Conservation (phyloP, 2,113 vertebrate genomes). For the Lontra canadensis region DNA sequence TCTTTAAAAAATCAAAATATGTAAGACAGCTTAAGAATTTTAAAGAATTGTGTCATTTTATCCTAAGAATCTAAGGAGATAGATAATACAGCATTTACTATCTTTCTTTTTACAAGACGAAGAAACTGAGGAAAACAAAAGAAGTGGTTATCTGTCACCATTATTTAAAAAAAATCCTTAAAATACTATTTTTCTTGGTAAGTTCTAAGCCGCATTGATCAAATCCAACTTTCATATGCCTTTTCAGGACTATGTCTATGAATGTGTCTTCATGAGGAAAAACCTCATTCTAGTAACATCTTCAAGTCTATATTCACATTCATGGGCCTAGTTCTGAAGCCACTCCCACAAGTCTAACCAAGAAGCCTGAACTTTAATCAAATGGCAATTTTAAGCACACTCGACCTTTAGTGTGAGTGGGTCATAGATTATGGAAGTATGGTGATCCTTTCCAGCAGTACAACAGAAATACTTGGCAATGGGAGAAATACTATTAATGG, state of each 20-base stretch:
- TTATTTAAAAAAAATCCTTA: neutral
- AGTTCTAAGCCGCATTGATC: conserved; percentile 38
- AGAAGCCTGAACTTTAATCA: conserved; percentile 58
- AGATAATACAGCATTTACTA: neutral
- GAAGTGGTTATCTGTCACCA: neutral
- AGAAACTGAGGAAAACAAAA: conserved; percentile 57
- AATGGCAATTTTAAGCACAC: conserved; percentile 47
- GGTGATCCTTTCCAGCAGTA: neutral
- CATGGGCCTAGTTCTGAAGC: conserved; percentile 32
- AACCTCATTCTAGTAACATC: conserved; percentile 5
- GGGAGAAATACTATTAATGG: conserved; percentile 44
- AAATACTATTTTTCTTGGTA: conserved; percentile 26
- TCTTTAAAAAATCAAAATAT: too few relatives aligned
- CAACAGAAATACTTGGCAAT: conserved; percentile 26
- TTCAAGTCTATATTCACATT: conserved; percentile 48
- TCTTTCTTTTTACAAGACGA: conserved; percentile 39
- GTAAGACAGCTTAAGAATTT: conserved; percentile 33
- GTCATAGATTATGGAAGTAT: conserved; percentile 48
- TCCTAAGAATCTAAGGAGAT: neutral
- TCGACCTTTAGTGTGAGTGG: conserved; percentile 7
- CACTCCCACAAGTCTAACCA: neutral
- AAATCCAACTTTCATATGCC: conserved; percentile 33
- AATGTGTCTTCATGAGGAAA: neutral
- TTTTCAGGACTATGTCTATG: conserved; percentile 33
- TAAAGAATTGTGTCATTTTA: conserved; percentile 32